A percentile compares a stretch with the other conserved stretches of the same genome.
Conservation (phyloP, 2,797 vertebrate genomes). For the Cheirogaleus major region DNA sequence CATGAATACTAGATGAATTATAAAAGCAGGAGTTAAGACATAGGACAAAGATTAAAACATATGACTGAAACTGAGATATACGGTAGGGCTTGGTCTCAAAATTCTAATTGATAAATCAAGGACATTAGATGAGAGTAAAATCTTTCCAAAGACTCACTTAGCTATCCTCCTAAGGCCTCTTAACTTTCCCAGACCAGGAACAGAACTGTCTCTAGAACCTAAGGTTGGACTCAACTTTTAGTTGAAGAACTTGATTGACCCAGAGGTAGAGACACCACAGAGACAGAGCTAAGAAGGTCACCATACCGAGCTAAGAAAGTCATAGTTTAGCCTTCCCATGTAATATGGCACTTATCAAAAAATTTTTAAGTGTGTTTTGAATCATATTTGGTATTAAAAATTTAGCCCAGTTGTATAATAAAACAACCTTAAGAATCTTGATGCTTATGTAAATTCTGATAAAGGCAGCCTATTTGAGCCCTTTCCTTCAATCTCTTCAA, state of each 20-base stretch:
- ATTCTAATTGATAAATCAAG: not conserved
- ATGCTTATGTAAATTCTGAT: not conserved
- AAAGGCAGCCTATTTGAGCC: not conserved
- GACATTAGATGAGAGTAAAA: not conserved
- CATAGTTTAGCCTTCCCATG: not conserved
- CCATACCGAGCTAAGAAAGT: not conserved
- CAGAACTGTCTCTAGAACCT: not conserved
- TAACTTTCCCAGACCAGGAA: not conserved
- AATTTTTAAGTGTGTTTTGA: not conserved
- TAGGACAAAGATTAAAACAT: not conserved
- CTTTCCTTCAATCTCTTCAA: not conserved
- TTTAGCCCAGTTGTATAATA: not conserved
- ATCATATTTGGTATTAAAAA: slow-evolving; percentile 18
- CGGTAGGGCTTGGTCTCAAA: not conserved
- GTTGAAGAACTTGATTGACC: not conserved
- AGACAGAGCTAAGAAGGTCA: not conserved
- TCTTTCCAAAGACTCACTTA: not conserved
- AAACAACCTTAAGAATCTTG: not conserved
- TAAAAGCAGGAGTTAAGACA: not conserved
- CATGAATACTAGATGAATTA: not conserved
- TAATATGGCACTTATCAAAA: not conserved
- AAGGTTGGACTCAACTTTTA: not conserved
- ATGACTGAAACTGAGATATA: not conserved
- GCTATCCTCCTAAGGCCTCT: not conserved
- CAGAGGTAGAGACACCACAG: not conserved